These are phyloP conservation scores for Semnornis frantzii DNA, from an alignment of 2,113 vertebrate genomes.

Conservation along the genomic window DNA sequence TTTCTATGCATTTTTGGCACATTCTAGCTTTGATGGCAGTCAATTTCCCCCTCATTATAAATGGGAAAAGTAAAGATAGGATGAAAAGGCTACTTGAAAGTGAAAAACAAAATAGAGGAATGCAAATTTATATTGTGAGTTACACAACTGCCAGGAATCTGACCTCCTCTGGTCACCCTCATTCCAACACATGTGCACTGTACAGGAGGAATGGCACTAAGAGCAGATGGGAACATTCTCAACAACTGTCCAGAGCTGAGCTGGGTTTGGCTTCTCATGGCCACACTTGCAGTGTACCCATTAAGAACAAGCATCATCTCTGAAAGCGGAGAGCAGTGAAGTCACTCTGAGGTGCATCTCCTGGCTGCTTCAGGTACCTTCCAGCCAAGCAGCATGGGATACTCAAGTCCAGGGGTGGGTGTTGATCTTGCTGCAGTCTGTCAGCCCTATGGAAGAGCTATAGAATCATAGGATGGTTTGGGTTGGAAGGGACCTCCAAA, in stretches of 20 bases:
- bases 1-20: background rate
- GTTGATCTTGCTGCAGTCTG: background rate
- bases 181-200: background rate
- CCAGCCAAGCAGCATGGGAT: background rate
- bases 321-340: background rate
- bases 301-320: background rate
- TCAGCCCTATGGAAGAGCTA: background rate
- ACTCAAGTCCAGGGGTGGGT: background rate
- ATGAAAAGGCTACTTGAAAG: constrained; percentile 32
- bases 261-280: background rate
- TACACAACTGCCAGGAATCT: background rate
- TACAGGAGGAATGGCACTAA: background rate
- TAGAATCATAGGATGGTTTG: too few relatives aligned
- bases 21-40: background rate
- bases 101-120: constrained; percentile 15
- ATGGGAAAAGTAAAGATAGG: background rate
- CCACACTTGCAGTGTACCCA: fast-evolving
- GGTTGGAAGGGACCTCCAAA: too few relatives aligned
- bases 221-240: background rate
- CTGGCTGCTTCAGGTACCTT: background rate
- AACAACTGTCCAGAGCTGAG: background rate
- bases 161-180: background rate
- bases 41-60: constrained; percentile 7
- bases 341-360: too few relatives aligned
- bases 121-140: constrained; percentile 1